Evolutionary conservation across 2,888 invertebrate species (phyloP).

Genomic region (Metacarcinus magister): DNA sequence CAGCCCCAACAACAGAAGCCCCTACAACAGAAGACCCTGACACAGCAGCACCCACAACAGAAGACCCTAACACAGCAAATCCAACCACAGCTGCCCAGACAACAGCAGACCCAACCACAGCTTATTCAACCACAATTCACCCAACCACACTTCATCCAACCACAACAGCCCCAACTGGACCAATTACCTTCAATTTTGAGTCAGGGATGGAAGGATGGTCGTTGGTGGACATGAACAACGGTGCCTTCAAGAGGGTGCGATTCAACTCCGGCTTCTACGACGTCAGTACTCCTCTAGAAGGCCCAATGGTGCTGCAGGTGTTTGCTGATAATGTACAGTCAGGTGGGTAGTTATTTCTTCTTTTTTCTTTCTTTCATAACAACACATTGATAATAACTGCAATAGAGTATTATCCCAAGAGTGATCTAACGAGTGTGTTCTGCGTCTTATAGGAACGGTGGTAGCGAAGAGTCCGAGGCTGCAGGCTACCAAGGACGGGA

Average conservation of each 20-base stretch:
- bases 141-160: not conserved
- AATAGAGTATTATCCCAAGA: not conserved
- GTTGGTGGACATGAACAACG: conserved; percentile 55
- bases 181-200: conserved; percentile 42
- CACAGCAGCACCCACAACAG: not conserved
- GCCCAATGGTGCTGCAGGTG: conserved; percentile 36
- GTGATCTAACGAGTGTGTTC: not conserved
- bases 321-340: conserved; percentile 50
- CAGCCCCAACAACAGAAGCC: not conserved
- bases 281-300: not conserved
- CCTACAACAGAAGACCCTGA: not conserved
- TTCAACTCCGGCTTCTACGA: not conserved
- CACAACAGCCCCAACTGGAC: conserved; percentile 10
- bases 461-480: conserved; percentile 57
- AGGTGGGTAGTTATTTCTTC: not conserved
- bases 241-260: conserved; percentile 8
- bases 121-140: not conserved
- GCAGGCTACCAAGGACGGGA: not conserved
- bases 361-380: not conserved
- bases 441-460: conserved; percentile 53
- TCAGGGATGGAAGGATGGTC: conserved; percentile 1
- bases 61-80: not conserved
- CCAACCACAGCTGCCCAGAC: not conserved
- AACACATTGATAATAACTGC: not conserved
- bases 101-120: not conserved